Evolutionary conservation across 2,888 invertebrate genomes (phyloP).

Genomic region (Plebejus argus): DNA sequence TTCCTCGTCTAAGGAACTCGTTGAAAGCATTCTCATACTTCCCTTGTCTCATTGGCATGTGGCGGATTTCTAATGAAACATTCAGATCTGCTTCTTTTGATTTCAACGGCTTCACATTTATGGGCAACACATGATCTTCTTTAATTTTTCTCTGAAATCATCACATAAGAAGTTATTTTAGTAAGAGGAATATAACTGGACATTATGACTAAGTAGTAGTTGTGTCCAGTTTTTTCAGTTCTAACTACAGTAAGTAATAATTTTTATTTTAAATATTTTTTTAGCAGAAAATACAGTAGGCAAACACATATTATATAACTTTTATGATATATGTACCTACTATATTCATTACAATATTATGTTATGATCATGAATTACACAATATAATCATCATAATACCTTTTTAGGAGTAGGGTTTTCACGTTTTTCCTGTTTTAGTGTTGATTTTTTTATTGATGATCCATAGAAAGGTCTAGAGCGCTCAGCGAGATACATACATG

Average conservation of each 20-base stretch:
- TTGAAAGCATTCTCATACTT: conserved; percentile 65
- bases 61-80: conserved; percentile 59
- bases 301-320: too few species aligned
- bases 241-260: too few species aligned
- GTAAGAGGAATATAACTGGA: too few species aligned
- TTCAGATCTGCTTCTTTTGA: conserved; percentile 61
- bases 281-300: too few species aligned
- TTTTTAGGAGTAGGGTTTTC: conserved; percentile 51
- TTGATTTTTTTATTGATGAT: conserved; percentile 47
- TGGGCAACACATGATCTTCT: conserved; percentile 61
- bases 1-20: conserved; percentile 66
- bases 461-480: conserved; percentile 72
- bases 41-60: conserved; percentile 60
- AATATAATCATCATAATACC: conserved; percentile 48
- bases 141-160: conserved; percentile 58
- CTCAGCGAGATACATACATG: conserved; percentile 63
- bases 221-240: too few species aligned
- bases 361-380: too few species aligned
- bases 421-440: conserved; percentile 43
- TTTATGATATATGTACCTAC: too few species aligned
- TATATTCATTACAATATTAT: too few species aligned
- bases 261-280: too few species aligned
- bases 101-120: conserved; percentile 57
- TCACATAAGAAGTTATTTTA: too few species aligned
- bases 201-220: too few species aligned